A percentile compares a stretch with the other conserved stretches of the same genome.
These are phyloP conservation scores for Enteromius viviparus DNA, from an alignment of 2,797 vertebrate species.

Conservation along the genomic window DNA sequence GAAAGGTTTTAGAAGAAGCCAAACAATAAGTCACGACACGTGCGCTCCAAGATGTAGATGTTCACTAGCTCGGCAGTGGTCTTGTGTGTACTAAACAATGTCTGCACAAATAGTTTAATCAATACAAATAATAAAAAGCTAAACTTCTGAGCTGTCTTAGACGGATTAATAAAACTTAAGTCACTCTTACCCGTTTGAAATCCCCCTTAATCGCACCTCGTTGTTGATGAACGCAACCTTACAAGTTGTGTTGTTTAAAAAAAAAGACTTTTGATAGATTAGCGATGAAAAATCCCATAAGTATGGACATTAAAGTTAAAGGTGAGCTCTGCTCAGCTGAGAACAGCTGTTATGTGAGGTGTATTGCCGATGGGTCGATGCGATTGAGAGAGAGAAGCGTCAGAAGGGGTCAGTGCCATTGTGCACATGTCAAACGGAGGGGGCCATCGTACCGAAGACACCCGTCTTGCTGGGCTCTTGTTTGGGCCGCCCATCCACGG, in stretches of 20 bases:
- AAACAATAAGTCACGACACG: not conserved
- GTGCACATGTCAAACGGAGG: conserved; percentile 49
- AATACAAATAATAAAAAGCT: conserved; percentile 30
- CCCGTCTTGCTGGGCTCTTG: conserved; percentile 55
- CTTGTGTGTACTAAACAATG: conserved; percentile 46
- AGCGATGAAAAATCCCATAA: not conserved
- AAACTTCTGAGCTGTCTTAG: conserved; percentile 42
- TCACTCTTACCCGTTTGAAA: conserved; percentile 40
- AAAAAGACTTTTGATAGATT: conserved; percentile 16
- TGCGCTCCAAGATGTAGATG: not conserved
- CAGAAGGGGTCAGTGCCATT: conserved; percentile 50
- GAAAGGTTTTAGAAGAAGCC: not conserved
- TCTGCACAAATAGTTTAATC: conserved; percentile 20
- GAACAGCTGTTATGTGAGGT: conserved; percentile 35
- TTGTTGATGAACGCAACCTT: not conserved
- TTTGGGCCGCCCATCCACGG: conserved; percentile 47
- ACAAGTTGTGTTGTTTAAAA: not conserved
- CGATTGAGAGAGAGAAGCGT: conserved; percentile 42
- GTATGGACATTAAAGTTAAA: conserved; percentile 12
- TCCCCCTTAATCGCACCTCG: not conserved
- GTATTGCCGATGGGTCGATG: conserved; percentile 13
- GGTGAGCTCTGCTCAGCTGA: conserved; percentile 22
- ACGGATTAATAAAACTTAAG: conserved; percentile 19
- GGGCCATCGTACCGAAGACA: conserved; percentile 39
- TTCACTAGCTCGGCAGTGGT: not conserved